Base-by-base conservation (phyloP, 1,140 invertebrate genomes). In the Drosophila erecta region DNA sequence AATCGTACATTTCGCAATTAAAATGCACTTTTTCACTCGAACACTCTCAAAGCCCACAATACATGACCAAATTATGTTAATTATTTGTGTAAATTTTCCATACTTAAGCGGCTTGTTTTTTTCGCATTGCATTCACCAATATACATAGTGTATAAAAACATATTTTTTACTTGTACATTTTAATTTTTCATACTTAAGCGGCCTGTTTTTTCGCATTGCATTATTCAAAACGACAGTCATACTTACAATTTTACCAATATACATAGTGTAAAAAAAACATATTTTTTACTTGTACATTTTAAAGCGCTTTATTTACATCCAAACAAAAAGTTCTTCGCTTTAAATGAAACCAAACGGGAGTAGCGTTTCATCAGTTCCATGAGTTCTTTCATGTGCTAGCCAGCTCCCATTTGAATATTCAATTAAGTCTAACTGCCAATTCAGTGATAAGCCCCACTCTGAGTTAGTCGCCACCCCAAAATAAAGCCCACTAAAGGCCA, bases 401-500 rank as follows among this genome's bases (percentile, higher is more conserved):
- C 41, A 46, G 69, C 65, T 47, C 49, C 56, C 53, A 84, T 84
- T 85, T 84, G 72, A 84, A 84, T 85, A 76, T 79, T 84, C 65
- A 84, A 84, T 84, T 84, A 84, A 84, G 72, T 60, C 60, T 55
- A 84, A 84, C 76, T 85, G 73, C 67, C 81, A 85, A 85, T 86
- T 85, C 64, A 55, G 67, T 80, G 81, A 78, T 85, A 85, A 85
- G 73, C 65, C 62, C 46, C 56, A 37, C 33, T 17, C 43, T 41
- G 55, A 49, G 33, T 17, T 43, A 24, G 33, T 20, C 22, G 8
- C 15, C 24, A 43, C 15, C 43, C 37, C 24, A 20, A 33, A 53
- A 24, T 22, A 44, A 53, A 49, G 41, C 30, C 49, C 44, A 44
- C 24, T 64, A 33, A n/a, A 49, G 43, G 20, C 10, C 66, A 17